Base-by-base conservation (phyloP, 37 sponge, comb jelly and placozoan genomes). In the Oopsacas minuta region DNA sequence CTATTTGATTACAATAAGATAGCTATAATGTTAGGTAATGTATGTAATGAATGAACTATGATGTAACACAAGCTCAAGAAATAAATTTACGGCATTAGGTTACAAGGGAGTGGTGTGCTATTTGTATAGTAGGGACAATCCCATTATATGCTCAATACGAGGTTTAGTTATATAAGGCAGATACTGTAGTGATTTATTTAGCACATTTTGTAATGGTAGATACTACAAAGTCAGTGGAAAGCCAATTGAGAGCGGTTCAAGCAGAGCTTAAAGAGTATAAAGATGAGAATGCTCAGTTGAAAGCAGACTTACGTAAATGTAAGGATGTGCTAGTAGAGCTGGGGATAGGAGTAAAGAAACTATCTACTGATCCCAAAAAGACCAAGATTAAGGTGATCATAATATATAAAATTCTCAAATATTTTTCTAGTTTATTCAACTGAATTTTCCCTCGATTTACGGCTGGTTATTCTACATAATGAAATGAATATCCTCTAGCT, bases 251-350 rank as follows among this genome's bases (percentile, higher is more conserved):
- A 3, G 75, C 22, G 7, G 75, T n/a, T 5, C 30, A 32, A 34
- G 28, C 17, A 32, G 75, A 61, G 75, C 28, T 61, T 10, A 61
- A n/a, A 61, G 20, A 25, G 75, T 25, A 7, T n/a, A 61, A 61
- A 12, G 75, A 61, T 12, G 75, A 61, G 28, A 61, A 61, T n/a
- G 75, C 75, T 32, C 75, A 61, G 28, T n/a, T 61, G 28, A 61
- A n/a, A 61, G 20, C 75, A 32, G 75, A 61, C 22, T 61, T 61
- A n/a, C 20, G 75, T 25, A 61, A 61, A 61, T 61, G 75, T n/a
- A 61, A 61, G 22, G 75, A 61, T 61, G 75, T 61, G 75, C 22
- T 61, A 12, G 75, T 61, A 25, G 75, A 61, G 75, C 30, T 61
- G 30, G 75, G 75, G 1, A 61, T 61, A 25, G 75, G 75, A 5